phyloP scores from a whole-genome alignment of 2,888 invertebrate genomes.

The Metopia argyrocephala region DNA sequence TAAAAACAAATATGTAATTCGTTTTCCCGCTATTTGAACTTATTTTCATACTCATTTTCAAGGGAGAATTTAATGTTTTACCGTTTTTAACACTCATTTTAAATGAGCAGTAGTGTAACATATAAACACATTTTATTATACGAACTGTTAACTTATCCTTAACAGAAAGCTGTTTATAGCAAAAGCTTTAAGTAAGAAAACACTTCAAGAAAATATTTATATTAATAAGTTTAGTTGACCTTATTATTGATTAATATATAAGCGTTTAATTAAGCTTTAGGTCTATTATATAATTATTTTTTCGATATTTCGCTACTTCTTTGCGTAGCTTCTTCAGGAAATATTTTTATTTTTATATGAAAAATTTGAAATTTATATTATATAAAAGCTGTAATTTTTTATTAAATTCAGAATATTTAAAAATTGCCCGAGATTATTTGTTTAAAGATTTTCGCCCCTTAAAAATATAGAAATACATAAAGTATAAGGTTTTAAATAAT shows the following conservation, averaged over 20 bases:
- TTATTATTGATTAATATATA: too few species aligned
- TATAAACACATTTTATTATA: background rate
- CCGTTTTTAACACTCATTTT: background rate
- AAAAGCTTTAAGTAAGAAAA: background rate
- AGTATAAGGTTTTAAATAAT: background rate
- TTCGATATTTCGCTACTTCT: too few species aligned
- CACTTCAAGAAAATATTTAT: conserved; percentile 10
- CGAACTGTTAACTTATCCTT: background rate
- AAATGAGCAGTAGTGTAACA: background rate
- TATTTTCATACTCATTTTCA: background rate
- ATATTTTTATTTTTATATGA: too few species aligned
- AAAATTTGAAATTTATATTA: too few species aligned
- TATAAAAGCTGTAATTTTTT: too few species aligned
- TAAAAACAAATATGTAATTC: background rate
- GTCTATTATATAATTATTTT: too few species aligned
- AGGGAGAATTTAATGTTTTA: background rate
- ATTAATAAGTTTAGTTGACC: too few species aligned
- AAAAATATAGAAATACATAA: too few species aligned
- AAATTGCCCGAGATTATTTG: too few species aligned
- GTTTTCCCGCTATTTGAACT: conserved; percentile 35
- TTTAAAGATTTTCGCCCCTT: too few species aligned
- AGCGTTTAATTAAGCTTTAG: too few species aligned
- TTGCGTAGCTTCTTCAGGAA: too few species aligned
- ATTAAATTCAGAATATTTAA: background rate
- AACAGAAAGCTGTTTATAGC: conserved; percentile 30